Evolutionary conservation across 2,113 vertebrate genomes (phyloP).

Genomic region (Nothocercus julius): DNA sequence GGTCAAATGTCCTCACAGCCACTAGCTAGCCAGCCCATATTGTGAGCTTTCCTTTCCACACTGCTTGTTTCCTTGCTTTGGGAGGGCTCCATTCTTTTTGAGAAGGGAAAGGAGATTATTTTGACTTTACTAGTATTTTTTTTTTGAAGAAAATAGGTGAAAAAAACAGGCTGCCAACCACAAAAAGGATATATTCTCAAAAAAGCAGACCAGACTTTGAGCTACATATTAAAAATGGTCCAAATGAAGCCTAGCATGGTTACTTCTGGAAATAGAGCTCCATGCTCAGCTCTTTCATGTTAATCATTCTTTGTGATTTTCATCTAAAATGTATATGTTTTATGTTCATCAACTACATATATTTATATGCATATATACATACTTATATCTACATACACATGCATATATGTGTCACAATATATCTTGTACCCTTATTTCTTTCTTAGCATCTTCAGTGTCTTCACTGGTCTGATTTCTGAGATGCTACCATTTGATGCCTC

Average conservation of each 20-base stretch:
- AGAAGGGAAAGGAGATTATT: neutral
- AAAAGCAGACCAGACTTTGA: neutral
- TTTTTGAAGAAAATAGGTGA: neutral
- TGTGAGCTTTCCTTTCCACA: rapidly evolving
- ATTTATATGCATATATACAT: neutral
- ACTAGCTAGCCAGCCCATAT: neutral
- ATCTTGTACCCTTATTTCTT: neutral
- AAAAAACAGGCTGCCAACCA: neutral
- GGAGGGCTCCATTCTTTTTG: neutral
- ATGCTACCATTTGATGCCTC: neutral
- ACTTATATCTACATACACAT: neutral
- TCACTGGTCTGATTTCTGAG: neutral
- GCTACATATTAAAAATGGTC: neutral
- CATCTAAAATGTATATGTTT: neutral
- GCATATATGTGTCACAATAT: neutral
- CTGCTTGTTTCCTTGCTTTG: neutral
- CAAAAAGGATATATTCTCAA: neutral
- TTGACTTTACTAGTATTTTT: neutral
- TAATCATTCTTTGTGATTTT: neutral
- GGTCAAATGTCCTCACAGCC: neutral
- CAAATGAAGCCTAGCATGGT: neutral
- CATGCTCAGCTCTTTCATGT: neutral
- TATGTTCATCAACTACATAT: neutral
- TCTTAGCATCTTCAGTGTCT: neutral
- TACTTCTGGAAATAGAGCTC: neutral